Percentiles rank a stretch among this genome's conserved stretches.
Evolutionary conservation across 2,888 invertebrate species (phyloP).

Genomic region (Silvanus unidentatus): DNA sequence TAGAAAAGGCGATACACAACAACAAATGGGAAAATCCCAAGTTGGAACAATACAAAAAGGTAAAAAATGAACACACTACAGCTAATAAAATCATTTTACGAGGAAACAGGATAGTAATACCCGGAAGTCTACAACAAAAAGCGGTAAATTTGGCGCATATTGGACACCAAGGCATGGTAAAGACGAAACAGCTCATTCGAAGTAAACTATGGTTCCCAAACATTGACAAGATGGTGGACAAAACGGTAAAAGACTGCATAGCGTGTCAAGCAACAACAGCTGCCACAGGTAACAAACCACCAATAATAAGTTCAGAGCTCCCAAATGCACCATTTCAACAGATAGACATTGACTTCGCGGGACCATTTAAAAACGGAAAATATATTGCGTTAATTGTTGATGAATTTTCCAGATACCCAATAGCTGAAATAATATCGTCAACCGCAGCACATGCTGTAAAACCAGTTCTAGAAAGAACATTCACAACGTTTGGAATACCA

Average conservation of each 20-base stretch:
- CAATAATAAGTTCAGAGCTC: background rate
- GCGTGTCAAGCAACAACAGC: conserved; percentile 1
- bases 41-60: conserved; percentile 2
- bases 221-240: background rate
- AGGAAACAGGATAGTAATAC: conserved; percentile 7
- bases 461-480: conserved; percentile 8
- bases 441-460: conserved; percentile 8
- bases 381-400: conserved; percentile 8
- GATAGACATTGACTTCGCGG: conserved; percentile 13
- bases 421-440: conserved; percentile 11
- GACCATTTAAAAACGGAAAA: conserved; percentile 13
- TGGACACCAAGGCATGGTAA: conserved; percentile 14
- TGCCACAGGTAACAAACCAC: background rate
- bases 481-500: conserved; percentile 11
- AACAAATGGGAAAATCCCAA: conserved; percentile 2
- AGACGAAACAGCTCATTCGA: conserved; percentile 5
- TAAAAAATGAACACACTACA: conserved; percentile 6
- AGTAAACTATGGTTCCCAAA: conserved; percentile 4
- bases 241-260: background rate
- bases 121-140: conserved; percentile 6
- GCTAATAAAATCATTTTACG: conserved; percentile 6
- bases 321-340: conserved; percentile 10
- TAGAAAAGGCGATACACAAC: conserved; percentile 4
- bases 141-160: conserved; percentile 15
- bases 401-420: conserved; percentile 13